Evolutionary conservation across 2,113 vertebrate species (phyloP).

Genomic region (Ceratotherium simum): DNA sequence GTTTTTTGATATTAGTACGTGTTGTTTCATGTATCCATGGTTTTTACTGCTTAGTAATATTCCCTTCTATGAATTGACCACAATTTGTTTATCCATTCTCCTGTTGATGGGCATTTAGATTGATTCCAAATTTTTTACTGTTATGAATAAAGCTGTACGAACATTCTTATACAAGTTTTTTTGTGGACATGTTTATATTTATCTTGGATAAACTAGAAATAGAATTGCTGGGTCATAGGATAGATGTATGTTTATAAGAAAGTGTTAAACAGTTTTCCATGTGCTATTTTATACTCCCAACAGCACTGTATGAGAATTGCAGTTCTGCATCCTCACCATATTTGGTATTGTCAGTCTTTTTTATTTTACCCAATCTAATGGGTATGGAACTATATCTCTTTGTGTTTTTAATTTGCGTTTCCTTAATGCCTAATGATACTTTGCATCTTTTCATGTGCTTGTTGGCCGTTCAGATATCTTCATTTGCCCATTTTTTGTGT

Average conservation of each 20-base stretch:
- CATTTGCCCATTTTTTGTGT: slow-evolving; percentile 23
- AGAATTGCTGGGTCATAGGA: not conserved
- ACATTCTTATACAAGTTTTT: slow-evolving; percentile 36
- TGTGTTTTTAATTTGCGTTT: slow-evolving; percentile 33
- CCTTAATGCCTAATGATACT: not conserved
- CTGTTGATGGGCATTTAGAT: slow-evolving; percentile 8
- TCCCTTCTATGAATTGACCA: slow-evolving; percentile 12
- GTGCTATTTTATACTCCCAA: not conserved
- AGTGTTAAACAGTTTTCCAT: not conserved
- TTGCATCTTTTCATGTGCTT: slow-evolving; percentile 17
- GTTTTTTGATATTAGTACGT: slow-evolving; percentile 34
- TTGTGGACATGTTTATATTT: slow-evolving; percentile 43
- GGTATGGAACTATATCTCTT: slow-evolving; percentile 1
- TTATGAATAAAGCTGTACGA: slow-evolving; percentile 44
- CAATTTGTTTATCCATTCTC: not conserved
- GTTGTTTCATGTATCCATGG: not conserved
- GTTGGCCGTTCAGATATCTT: not conserved
- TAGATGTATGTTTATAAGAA: not conserved
- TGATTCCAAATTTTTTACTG: slow-evolving; percentile 4
- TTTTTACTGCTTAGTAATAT: slow-evolving; percentile 42
- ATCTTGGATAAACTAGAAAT: slow-evolving; percentile 16
- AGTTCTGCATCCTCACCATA: not conserved
- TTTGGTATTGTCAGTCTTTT: not conserved
- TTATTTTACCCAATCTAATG: slow-evolving; percentile 47
- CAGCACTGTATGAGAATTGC: not conserved